phyloP scores from a whole-genome alignment of 2,888 invertebrate species.

The Caenorhabditis macrosperma region DNA sequence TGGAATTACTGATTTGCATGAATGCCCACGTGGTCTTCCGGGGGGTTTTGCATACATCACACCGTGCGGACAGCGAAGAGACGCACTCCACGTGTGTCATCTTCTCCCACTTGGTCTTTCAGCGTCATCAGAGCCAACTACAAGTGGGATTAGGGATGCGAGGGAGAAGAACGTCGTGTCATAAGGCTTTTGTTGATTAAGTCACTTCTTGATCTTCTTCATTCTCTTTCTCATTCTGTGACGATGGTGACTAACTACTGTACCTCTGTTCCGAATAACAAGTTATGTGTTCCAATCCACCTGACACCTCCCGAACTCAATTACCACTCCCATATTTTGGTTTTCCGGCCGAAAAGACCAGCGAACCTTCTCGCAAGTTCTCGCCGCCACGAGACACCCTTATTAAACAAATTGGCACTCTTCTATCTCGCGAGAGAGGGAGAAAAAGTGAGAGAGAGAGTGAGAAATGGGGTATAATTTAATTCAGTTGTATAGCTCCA shows the following conservation, averaged over 20 bases:
- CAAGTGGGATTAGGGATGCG: background rate
- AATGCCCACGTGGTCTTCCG: background rate
- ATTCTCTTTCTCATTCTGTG: background rate
- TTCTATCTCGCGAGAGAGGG: background rate
- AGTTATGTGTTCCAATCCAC: no score
- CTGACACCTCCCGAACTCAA: no score
- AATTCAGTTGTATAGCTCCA: constrained; percentile 15
- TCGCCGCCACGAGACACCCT: background rate
- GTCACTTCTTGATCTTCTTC: constrained; percentile 5
- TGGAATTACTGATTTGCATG: background rate
- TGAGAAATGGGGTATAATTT: no score
- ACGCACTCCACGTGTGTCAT: background rate
- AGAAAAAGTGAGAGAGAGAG: no score
- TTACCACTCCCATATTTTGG: no score
- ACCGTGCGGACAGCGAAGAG: background rate
- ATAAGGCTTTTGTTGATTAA: background rate
- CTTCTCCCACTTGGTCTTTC: background rate
- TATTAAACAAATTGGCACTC: constrained; percentile 41
- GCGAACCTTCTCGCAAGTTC: background rate
- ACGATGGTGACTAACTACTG: background rate
- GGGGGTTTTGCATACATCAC: background rate
- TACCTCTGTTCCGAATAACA: background rate
- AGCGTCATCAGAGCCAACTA: no score
- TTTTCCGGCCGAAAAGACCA: background rate
- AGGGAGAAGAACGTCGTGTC: background rate